Evolutionary conservation across 2,797 vertebrate genomes (phyloP).

Genomic region (Borostomias antarcticus): DNA sequence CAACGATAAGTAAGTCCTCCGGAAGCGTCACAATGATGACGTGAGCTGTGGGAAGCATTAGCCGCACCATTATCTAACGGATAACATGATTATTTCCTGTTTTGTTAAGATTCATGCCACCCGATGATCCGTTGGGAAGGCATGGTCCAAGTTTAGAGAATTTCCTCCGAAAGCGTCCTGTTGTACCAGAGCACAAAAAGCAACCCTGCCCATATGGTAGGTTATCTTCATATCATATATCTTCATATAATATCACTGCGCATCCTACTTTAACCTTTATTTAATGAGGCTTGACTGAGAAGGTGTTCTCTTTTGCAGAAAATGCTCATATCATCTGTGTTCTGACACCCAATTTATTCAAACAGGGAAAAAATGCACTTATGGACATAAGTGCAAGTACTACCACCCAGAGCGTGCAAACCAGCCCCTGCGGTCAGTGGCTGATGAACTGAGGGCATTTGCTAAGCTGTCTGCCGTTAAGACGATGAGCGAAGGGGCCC

Average conservation of each 20-base stretch:
- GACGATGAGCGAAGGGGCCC: constrained; percentile 96
- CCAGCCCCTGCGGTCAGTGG: constrained; percentile 94
- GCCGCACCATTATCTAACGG: not conserved
- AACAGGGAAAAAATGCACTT: constrained; percentile 98
- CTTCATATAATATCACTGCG: not conserved
- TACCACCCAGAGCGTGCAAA: constrained; percentile 98
- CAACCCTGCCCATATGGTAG: constrained; percentile 98
- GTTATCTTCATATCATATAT: constrained; percentile 50
- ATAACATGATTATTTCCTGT: not conserved
- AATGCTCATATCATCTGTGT: constrained; percentile 24
- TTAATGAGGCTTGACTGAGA: no score
- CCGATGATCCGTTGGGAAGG: constrained; percentile 96
- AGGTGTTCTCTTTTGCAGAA: no score
- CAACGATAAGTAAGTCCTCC: constrained; percentile 93
- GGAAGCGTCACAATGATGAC: not conserved
- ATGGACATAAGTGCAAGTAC: constrained; percentile 99
- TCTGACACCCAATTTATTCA: constrained; percentile 41
- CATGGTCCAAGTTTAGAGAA: constrained; percentile 98
- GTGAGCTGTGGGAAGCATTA: not conserved
- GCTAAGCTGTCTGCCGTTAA: constrained; percentile 97
- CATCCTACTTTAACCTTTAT: not conserved
- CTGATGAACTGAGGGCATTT: constrained; percentile 97
- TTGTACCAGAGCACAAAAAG: constrained; percentile 98
- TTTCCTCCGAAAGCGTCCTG: constrained; percentile 93
- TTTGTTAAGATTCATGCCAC: constrained; percentile 92